Percentiles rank a stretch among this genome's conserved stretches.
phyloP scores from a whole-genome alignment of 2,888 invertebrate species.

The Drosophila sordidula region DNA sequence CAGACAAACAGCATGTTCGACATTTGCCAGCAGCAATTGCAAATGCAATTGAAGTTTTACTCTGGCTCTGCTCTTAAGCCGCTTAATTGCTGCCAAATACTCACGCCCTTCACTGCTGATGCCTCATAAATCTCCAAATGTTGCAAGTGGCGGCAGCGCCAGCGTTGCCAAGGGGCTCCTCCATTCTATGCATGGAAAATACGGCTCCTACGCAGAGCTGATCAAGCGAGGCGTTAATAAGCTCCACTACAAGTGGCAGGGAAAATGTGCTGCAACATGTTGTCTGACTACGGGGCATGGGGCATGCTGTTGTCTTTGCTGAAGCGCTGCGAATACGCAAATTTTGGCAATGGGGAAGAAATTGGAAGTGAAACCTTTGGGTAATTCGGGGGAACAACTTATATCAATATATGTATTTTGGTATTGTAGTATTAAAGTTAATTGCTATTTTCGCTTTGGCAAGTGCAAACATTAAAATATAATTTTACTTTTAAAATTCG shows the following conservation, averaged over 20 bases:
- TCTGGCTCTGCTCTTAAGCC: constrained; percentile 44
- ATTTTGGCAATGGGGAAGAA: not conserved
- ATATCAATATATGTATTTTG: too few species aligned
- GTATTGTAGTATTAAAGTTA: too few species aligned
- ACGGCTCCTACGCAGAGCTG: constrained; percentile 18
- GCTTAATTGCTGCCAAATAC: constrained; percentile 69
- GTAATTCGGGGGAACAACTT: too few species aligned
- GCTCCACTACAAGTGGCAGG: constrained; percentile 35
- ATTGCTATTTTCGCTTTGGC: too few species aligned
- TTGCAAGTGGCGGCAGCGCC: not conserved
- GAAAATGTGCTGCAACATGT: constrained; percentile 30
- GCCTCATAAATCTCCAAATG: constrained; percentile 61
- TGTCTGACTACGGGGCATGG: constrained; percentile 11
- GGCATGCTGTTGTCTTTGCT: constrained; percentile 1
- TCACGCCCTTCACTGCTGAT: constrained; percentile 10
- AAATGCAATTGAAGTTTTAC: constrained; percentile 45
- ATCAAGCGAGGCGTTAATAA: constrained; percentile 68
- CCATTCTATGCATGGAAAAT: constrained; percentile 36
- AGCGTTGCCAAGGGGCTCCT: constrained; percentile 20
- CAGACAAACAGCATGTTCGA: constrained; percentile 24
- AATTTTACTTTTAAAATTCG: too few species aligned
- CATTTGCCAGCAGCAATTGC: constrained; percentile 37
- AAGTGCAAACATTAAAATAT: too few species aligned
- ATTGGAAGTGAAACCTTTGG: too few species aligned
- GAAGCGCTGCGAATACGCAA: not conserved